phyloP scores from a whole-genome alignment of 2,888 invertebrate genomes.

The Brachylomia viminalis region DNA sequence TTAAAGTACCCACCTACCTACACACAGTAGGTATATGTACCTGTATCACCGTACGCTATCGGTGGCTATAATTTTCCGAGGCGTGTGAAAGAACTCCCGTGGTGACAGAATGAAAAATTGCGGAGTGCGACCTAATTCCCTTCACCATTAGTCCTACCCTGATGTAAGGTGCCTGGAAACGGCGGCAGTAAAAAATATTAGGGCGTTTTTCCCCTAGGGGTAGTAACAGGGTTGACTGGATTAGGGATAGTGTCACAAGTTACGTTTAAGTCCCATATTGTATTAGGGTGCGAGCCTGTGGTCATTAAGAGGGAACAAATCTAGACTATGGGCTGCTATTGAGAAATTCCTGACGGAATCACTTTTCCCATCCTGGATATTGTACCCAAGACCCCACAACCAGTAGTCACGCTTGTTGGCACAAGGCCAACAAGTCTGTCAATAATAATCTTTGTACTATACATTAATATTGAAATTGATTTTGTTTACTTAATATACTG shows the following conservation, averaged over 20 bases:
- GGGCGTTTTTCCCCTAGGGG: not conserved
- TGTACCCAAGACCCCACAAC: not conserved
- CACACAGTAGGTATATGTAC: slow-evolving; percentile 23
- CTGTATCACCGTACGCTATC: slow-evolving; percentile 49
- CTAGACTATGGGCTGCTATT: not conserved
- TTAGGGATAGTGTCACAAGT: not conserved
- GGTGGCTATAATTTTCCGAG: slow-evolving; percentile 64
- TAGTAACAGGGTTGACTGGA: not conserved
- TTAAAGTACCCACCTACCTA: not conserved
- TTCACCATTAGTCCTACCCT: slow-evolving; percentile 67
- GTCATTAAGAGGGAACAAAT: not conserved
- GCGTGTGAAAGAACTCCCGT: slow-evolving; percentile 61
- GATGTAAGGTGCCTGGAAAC: slow-evolving; percentile 60
- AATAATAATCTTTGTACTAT: not conserved
- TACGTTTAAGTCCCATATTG: not conserved
- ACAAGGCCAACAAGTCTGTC: not conserved
- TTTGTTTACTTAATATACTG: not conserved
- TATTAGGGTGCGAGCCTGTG: not conserved
- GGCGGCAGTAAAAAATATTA: slow-evolving; percentile 12
- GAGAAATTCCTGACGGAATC: not conserved
- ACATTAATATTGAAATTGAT: not conserved
- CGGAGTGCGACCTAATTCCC: slow-evolving; percentile 74
- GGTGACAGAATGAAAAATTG: slow-evolving; percentile 84
- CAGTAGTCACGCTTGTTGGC: not conserved
- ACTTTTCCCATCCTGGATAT: not conserved